Percentiles rank a stretch among this genome's conserved stretches.
These are phyloP conservation scores for Zaprionus lineosus DNA, from an alignment of 2,888 invertebrate genomes.

Conservation along the genomic window DNA sequence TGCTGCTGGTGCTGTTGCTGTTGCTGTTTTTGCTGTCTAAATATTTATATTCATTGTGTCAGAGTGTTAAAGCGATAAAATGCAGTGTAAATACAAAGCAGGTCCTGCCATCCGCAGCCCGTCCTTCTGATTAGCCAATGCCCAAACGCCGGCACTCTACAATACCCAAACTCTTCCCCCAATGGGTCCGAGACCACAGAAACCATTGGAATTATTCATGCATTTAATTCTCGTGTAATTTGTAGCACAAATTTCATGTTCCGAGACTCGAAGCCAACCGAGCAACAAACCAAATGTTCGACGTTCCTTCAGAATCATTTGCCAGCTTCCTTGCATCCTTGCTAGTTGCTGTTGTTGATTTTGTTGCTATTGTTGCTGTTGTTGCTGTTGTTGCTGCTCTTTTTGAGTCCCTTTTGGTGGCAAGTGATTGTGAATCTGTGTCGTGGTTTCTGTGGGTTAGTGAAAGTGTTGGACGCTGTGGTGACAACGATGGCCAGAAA, in stretches of 20 bases:
- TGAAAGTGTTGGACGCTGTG: slow-evolving; percentile 57
- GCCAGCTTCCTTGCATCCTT: too few relatives aligned
- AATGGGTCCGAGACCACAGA: slow-evolving; percentile 77
- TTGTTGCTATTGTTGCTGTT: slow-evolving; percentile 11
- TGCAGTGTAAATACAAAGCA: slow-evolving; percentile 77
- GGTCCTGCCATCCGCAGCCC: slow-evolving; percentile 26
- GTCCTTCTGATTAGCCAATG: slow-evolving; percentile 64
- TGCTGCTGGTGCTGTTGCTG: slow-evolving; percentile 31
- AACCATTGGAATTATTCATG: slow-evolving; percentile 78
- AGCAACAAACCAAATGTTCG: slow-evolving; percentile 65
- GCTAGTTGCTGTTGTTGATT: slow-evolving; percentile 19
- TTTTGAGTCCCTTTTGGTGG: slow-evolving; percentile 21
- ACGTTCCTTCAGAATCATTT: slow-evolving; percentile 65
- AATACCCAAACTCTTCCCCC: too few relatives aligned
- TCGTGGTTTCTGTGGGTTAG: slow-evolving; percentile 52
- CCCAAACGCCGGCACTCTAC: too few relatives aligned
- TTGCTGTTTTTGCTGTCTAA: slow-evolving; percentile 78
- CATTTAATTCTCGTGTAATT: slow-evolving; percentile 77
- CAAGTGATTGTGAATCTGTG: slow-evolving; percentile 46
- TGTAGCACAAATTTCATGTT: slow-evolving; percentile 70
- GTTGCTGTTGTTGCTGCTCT: slow-evolving; percentile 12
- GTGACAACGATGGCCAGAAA: slow-evolving; percentile 22
- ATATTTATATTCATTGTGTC: slow-evolving; percentile 78
- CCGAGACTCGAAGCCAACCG: slow-evolving; percentile 52
- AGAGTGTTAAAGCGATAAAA: slow-evolving; percentile 78